A percentile compares a stretch with the other conserved stretches of the same genome.
Evolutionary conservation across 2,113 vertebrate genomes (phyloP).

Genomic region (Burhinus oedicnemus): DNA sequence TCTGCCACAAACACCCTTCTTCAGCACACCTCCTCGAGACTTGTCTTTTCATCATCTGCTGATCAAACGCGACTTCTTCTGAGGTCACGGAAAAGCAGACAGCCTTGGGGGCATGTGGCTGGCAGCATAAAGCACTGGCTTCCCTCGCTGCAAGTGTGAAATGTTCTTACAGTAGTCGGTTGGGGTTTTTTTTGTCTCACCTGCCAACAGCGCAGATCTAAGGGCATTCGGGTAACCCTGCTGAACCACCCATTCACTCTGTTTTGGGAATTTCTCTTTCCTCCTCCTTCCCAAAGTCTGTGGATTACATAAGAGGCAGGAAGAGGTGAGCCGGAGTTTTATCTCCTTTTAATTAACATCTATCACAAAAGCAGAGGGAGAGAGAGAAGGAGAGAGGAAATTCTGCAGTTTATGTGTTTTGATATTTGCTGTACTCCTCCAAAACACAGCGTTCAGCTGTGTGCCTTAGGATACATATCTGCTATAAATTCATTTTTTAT

Average conservation of each 20-base stretch:
- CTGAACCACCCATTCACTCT: neutral
- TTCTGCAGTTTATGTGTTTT: constrained; percentile 77
- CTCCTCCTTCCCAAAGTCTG: neutral
- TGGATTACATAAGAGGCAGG: constrained; percentile 56
- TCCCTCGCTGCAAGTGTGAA: neutral
- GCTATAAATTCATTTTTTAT: constrained; percentile 99
- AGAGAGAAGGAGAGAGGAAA: constrained; percentile 61
- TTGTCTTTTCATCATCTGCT: constrained; percentile 44
- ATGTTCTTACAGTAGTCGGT: neutral
- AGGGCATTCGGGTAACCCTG: neutral
- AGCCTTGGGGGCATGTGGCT: neutral
- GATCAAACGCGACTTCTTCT: constrained; percentile 48
- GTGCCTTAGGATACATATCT: constrained; percentile 85
- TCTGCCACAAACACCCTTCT: neutral
- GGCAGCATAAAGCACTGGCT: constrained; percentile 2
- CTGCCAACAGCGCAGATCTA: neutral
- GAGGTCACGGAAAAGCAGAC: constrained; percentile 26
- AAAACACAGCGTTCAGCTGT: constrained; percentile 77
- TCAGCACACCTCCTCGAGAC: fast-evolving
- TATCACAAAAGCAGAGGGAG: constrained; percentile 59
- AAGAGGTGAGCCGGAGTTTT: constrained; percentile 36
- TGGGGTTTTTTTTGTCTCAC: neutral
- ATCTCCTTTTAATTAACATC: constrained; percentile 69
- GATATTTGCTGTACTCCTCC: constrained; percentile 75
- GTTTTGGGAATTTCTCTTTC: constrained; percentile 6